These are phyloP conservation scores for Sander vitreus DNA, from an alignment of 2,113 vertebrate species.

Conservation along the genomic window DNA sequence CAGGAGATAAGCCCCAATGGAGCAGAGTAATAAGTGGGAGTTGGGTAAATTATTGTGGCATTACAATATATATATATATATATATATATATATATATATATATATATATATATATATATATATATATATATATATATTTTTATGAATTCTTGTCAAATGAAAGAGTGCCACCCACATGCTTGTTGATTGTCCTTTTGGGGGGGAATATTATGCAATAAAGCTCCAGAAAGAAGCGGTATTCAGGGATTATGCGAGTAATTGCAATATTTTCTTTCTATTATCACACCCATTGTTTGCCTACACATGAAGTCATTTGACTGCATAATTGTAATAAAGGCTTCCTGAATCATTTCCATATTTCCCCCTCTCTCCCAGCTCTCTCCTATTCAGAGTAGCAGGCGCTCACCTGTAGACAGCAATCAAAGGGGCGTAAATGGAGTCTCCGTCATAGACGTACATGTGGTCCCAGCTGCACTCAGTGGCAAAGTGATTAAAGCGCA, in stretches of 20 bases:
- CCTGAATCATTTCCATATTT: conserved; percentile 41
- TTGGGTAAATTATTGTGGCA: conserved; percentile 18
- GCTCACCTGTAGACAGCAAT: conserved; percentile 92
- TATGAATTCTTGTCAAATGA: conserved; percentile 48
- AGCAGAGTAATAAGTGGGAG: conserved; percentile 12
- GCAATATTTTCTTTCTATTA: conserved; percentile 43
- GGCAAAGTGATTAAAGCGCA: conserved; percentile 98
- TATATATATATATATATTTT: too few relatives aligned
- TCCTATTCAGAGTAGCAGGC: conserved; percentile 13
- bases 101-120: too few relatives aligned
- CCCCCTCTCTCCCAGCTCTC: neutral
- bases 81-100: too few relatives aligned
- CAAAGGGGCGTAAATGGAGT: conserved; percentile 96
- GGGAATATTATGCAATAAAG: conserved; percentile 19
- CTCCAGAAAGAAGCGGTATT: conserved; percentile 11
- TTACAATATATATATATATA: too few relatives aligned
- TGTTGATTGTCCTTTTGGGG: neutral
- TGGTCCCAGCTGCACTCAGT: conserved; percentile 99
- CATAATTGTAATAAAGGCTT: conserved; percentile 34
- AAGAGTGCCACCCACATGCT: conserved; percentile 1
- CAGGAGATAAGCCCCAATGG: conserved; percentile 16
- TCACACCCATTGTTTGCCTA: conserved; percentile 37
- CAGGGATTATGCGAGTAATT: conserved; percentile 38
- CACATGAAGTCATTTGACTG: conserved; percentile 27
- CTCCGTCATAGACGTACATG: conserved; percentile 97